These are phyloP conservation scores for Leptopilina clavipes DNA, from an alignment of 1,140 invertebrate genomes.

Conservation along the genomic window DNA sequence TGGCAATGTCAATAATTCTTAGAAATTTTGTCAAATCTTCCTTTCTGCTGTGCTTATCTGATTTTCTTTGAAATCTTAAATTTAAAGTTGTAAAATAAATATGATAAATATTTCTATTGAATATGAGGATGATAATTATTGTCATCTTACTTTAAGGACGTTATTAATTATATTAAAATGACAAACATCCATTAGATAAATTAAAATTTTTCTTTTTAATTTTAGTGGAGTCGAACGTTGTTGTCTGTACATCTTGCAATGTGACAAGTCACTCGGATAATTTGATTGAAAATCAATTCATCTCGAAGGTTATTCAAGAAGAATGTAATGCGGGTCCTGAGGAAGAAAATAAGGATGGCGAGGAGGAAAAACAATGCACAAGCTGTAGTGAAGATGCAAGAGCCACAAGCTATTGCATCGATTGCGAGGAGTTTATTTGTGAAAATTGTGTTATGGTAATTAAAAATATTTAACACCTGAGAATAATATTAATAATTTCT, in stretches of 20 bases:
- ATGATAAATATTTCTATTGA: not conserved
- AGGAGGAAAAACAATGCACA: constrained; percentile 84
- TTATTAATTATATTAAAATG: too few relatives aligned
- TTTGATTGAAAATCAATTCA: constrained; percentile 69
- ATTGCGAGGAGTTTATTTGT: constrained; percentile 93
- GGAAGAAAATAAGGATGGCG: constrained; percentile 67
- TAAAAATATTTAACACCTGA: not conserved
- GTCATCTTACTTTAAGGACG: too few relatives aligned
- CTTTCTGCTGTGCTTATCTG: too few relatives aligned
- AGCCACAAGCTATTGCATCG: constrained; percentile 89
- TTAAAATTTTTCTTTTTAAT: constrained; percentile 33
- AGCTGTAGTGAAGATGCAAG: constrained; percentile 88
- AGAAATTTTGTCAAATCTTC: too few relatives aligned
- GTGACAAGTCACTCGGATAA: constrained; percentile 67
- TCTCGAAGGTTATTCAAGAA: constrained; percentile 69
- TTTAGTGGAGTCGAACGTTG: constrained; percentile 61
- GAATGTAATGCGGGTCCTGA: constrained; percentile 70
- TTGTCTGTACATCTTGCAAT: constrained; percentile 68
- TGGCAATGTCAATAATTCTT: too few relatives aligned
- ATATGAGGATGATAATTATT: not conserved
- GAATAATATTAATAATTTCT: constrained; percentile 26
- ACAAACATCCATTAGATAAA: too few relatives aligned
- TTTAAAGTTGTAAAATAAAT: too few relatives aligned
- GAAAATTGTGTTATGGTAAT: constrained; percentile 85
- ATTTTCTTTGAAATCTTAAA: too few relatives aligned